Evolutionary conservation across 2,797 vertebrate species (phyloP).

Genomic region (Xyrichtys novacula): DNA sequence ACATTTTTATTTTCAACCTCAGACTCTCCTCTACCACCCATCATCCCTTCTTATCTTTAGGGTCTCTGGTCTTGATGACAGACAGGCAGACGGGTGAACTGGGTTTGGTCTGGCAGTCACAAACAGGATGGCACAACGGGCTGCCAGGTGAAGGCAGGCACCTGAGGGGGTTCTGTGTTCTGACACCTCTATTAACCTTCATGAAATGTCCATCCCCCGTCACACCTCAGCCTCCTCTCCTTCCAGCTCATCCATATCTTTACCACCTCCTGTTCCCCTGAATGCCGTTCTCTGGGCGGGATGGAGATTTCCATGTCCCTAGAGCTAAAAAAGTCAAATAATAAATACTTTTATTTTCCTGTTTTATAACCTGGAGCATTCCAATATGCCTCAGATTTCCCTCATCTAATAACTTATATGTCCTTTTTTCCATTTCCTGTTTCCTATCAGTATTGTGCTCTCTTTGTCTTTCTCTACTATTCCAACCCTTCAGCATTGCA

Average conservation of each 20-base stretch:
- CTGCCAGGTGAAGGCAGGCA: conserved; percentile 63
- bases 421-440: conserved; percentile 16
- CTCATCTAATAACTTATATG: conserved; percentile 39
- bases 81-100: conserved; percentile 41
- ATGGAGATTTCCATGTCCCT: conserved; percentile 37
- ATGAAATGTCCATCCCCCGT: conserved; percentile 56
- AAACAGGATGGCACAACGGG: conserved; percentile 53
- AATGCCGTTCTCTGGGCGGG: conserved; percentile 29
- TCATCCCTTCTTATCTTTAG: conserved; percentile 47
- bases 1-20: conserved; percentile 14
- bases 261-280: conserved; percentile 35
- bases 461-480: conserved; percentile 16
- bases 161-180: conserved; percentile 52
- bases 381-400: conserved; percentile 49
- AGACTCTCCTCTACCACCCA: conserved; percentile 17
- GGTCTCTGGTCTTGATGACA: conserved; percentile 38
- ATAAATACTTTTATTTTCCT: conserved; percentile 52
- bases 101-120: conserved; percentile 64
- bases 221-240: conserved; percentile 28
- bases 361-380: conserved; percentile 45
- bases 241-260: conserved; percentile 39
- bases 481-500: conserved; percentile 19
- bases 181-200: conserved; percentile 84
- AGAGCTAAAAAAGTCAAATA: conserved; percentile 60
- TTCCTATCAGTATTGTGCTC: conserved; percentile 7